Evolutionary conservation across 2,888 invertebrate genomes (phyloP).

Genomic region (Drosophila lacicola): DNA sequence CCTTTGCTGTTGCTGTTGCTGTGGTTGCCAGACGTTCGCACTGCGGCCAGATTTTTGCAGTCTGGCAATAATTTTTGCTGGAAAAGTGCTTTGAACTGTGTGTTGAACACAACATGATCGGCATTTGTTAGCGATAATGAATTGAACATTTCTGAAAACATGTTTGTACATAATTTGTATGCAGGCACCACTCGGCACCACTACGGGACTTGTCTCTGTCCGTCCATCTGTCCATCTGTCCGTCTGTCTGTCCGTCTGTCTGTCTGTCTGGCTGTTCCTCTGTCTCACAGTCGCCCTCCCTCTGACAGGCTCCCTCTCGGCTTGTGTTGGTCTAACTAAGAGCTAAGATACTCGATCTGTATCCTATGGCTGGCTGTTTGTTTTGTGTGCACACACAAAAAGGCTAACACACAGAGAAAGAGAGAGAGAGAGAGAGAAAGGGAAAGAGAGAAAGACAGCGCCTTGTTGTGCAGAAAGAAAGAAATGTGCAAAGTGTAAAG

Average conservation of each 20-base stretch:
- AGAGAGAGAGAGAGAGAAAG: not conserved
- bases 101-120: conserved; percentile 80
- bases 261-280: conserved; percentile 9
- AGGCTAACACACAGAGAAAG: conserved; percentile 20
- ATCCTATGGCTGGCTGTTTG: conserved; percentile 65
- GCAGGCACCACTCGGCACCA: conserved; percentile 62
- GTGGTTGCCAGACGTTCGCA: conserved; percentile 18
- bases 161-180: conserved; percentile 82
- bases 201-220: conserved; percentile 35
- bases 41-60: conserved; percentile 27
- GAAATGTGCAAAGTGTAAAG: conserved; percentile 80
- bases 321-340: conserved; percentile 74
- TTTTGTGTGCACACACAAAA: conserved; percentile 34
- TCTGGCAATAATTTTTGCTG: conserved; percentile 72
- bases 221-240: conserved; percentile 1
- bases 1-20: conserved; percentile 17
- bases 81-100: conserved; percentile 80
- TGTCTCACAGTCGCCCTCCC: conserved; percentile 16
- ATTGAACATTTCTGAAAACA: conserved; percentile 82
- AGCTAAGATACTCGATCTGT: conserved; percentile 71
- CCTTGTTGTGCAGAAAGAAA: conserved; percentile 15
- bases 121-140: conserved; percentile 82
- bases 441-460: not conserved
- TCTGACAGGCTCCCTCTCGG: conserved; percentile 20
- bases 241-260: conserved; percentile 12